Conservation (phyloP, 1,140 invertebrate genomes). For the Drosophila erecta region DNA sequence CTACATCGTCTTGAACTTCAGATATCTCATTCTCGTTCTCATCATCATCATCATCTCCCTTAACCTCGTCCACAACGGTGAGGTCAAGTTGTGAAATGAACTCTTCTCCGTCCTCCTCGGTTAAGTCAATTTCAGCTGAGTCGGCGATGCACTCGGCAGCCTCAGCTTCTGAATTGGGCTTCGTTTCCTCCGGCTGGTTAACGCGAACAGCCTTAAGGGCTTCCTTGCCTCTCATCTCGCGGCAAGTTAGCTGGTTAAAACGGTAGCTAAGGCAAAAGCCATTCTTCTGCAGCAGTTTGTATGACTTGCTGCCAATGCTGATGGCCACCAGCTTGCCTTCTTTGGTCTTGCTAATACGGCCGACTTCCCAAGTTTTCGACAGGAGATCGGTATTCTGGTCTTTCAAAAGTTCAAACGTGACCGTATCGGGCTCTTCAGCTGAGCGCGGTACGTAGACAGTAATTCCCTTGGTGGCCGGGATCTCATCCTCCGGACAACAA, state of each 20-base stretch:
- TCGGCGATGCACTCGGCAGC: background rate
- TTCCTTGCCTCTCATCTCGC: background rate
- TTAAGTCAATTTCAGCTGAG: conserved; percentile 10
- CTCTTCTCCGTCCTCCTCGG: conserved; percentile 12
- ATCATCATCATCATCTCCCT: conserved; percentile 12
- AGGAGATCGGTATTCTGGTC: conserved; percentile 15
- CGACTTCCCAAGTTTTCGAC: background rate
- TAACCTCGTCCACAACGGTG: conserved; percentile 8
- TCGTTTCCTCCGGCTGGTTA: background rate
- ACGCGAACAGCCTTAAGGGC: background rate
- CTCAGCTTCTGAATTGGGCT: background rate
- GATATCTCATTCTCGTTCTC: background rate
- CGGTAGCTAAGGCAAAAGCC: conserved; percentile 12
- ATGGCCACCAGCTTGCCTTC: background rate
- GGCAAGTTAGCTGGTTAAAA: conserved; percentile 7
- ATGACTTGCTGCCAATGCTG: background rate
- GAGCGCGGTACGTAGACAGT: background rate
- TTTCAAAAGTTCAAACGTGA: background rate
- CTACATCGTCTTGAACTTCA: background rate
- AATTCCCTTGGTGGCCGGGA: background rate
- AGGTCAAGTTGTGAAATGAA: background rate
- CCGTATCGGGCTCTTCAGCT: background rate
- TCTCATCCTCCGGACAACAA: background rate
- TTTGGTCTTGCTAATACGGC: background rate
- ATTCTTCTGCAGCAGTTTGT: background rate